These are phyloP conservation scores for Sinosuthora webbiana DNA, from an alignment of 2,113 vertebrate genomes.

Conservation along the genomic window DNA sequence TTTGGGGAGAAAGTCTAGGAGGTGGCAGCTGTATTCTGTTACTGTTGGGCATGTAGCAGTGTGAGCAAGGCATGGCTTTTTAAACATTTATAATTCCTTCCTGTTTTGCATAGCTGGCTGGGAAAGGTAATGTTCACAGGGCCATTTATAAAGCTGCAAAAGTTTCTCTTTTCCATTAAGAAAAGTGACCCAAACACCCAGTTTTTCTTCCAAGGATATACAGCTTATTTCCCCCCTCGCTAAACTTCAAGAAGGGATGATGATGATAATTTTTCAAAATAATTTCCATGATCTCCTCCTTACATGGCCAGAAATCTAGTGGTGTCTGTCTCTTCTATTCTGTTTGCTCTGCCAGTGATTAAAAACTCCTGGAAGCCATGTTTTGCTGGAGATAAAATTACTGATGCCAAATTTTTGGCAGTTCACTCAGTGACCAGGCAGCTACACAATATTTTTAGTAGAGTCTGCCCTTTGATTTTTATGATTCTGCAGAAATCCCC, in stretches of 20 bases:
- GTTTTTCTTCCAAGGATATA: background rate
- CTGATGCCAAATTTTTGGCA: constrained; percentile 31
- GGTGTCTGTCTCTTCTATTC: background rate
- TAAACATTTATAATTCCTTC: background rate
- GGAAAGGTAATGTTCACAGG: background rate
- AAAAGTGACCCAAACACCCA: background rate
- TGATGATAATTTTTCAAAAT: constrained; percentile 5
- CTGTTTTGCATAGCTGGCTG: background rate
- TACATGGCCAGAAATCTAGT: background rate
- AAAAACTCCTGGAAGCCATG: background rate
- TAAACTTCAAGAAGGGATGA: background rate
- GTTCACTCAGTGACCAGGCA: background rate
- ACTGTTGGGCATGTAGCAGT: background rate
- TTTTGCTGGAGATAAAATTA: constrained; percentile 24
- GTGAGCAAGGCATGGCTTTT: background rate
- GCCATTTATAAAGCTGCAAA: background rate
- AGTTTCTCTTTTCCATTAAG: background rate
- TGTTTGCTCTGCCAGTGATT: background rate
- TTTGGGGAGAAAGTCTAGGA: background rate
- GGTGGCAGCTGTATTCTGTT: background rate
- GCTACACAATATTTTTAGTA: constrained; percentile 3
- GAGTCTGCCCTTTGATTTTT: background rate
- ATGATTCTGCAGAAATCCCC: background rate
- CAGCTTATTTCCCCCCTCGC: accelerated
- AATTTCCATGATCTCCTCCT: background rate